Conservation (phyloP, 2,888 invertebrate genomes). For the Embidobia sp. region DNA sequence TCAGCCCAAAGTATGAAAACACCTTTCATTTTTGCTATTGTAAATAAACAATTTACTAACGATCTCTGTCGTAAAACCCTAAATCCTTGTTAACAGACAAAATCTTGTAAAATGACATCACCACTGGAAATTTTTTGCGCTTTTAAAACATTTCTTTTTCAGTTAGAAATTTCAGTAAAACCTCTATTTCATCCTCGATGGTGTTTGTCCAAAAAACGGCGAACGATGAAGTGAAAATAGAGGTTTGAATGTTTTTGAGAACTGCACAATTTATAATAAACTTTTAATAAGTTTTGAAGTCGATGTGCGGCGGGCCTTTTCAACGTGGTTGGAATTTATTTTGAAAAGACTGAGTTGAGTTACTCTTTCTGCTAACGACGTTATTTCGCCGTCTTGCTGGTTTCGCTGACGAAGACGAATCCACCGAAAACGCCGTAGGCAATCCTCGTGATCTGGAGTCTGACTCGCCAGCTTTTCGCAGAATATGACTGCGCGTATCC, state of each 20-base stretch:
- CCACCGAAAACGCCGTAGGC: conserved; percentile 54
- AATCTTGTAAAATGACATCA: too few species aligned
- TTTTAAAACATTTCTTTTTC: too few species aligned
- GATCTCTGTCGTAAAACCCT: too few species aligned
- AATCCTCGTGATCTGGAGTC: conserved; percentile 35
- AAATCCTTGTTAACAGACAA: too few species aligned
- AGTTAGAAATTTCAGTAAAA: too few species aligned
- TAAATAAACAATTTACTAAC: conserved; percentile 24
- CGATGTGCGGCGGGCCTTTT: conserved; percentile 9
- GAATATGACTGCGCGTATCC: conserved; percentile 23
- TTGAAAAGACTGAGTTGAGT: conserved; percentile 24
- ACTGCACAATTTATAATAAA: too few species aligned
- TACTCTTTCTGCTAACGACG: conserved; percentile 55
- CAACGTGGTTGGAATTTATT: conserved; percentile 57
- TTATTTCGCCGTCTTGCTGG: conserved; percentile 51
- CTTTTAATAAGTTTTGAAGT: too few species aligned
- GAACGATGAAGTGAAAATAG: too few species aligned
- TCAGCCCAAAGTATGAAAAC: conserved; percentile 63
- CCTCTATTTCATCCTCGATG: too few species aligned
- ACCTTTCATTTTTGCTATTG: conserved; percentile 28
- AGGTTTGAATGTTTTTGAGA: too few species aligned
- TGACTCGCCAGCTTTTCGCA: conserved; percentile 57
- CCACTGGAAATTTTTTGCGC: too few species aligned
- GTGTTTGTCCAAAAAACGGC: too few species aligned
- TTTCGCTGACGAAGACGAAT: conserved; percentile 58